phyloP scores from a whole-genome alignment of 2,888 invertebrate species.

The Encarsia formosa region DNA sequence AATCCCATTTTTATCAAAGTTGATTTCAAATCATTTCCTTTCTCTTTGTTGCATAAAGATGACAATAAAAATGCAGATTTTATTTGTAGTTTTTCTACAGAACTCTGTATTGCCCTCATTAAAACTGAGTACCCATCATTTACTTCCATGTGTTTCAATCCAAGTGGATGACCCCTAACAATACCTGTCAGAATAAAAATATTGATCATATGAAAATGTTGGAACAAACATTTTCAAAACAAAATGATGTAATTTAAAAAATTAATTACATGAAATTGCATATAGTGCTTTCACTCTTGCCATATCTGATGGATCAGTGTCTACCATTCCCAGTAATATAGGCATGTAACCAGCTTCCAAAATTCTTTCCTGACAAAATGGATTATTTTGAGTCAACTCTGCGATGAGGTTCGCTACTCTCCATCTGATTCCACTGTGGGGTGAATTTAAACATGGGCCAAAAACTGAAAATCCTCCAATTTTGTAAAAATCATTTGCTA shows the following conservation, averaged over 20 bases:
- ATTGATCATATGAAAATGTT: too few relatives aligned
- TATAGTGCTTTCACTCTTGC: constrained; percentile 69
- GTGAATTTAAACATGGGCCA: constrained; percentile 62
- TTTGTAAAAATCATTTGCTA: constrained; percentile 81
- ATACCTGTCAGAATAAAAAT: constrained; percentile 54
- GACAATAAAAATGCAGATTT: constrained; percentile 72
- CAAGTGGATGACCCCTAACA: constrained; percentile 61
- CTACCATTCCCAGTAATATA: constrained; percentile 59
- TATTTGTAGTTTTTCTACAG: constrained; percentile 60
- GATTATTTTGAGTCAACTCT: constrained; percentile 81
- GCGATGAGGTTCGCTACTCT: constrained; percentile 68
- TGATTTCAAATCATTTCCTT: constrained; percentile 35
- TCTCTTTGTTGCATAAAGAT: constrained; percentile 54
- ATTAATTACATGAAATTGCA: constrained; percentile 71
- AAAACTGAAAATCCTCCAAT: constrained; percentile 78
- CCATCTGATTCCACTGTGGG: constrained; percentile 61
- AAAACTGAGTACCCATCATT: constrained; percentile 66
- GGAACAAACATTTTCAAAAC: neutral
- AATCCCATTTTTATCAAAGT: constrained; percentile 46
- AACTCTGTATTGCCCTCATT: constrained; percentile 57
- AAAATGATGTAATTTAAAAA: neutral
- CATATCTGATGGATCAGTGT: constrained; percentile 55
- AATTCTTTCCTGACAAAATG: constrained; percentile 71
- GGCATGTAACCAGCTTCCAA: constrained; percentile 64
- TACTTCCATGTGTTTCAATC: constrained; percentile 59